These are phyloP conservation scores for Craterocephalus amniculus DNA, from an alignment of 2,797 vertebrate genomes.

Conservation along the genomic window DNA sequence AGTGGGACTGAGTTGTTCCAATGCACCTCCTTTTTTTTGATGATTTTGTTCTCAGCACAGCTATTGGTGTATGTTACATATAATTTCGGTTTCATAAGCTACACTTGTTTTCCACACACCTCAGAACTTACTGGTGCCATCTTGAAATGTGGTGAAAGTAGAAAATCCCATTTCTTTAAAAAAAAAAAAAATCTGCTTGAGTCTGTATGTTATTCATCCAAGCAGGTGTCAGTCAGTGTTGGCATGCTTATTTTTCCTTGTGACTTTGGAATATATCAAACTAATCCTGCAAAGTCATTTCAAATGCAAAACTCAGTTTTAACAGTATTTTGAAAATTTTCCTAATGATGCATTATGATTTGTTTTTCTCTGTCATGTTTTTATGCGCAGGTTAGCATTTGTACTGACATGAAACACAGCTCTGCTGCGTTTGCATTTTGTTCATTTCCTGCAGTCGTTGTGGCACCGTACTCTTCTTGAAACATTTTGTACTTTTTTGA, in stretches of 20 bases:
- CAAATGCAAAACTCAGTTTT: slow-evolving; percentile 36
- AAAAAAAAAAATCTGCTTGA: slow-evolving; percentile 28
- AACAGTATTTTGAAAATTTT: slow-evolving; percentile 67
- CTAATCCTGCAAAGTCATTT: slow-evolving; percentile 8
- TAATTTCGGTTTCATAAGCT: slow-evolving; percentile 72
- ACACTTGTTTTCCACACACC: slow-evolving; percentile 35
- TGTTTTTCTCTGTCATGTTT: slow-evolving; percentile 43
- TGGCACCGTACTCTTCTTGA: slow-evolving; percentile 22
- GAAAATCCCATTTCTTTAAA: slow-evolving; percentile 12
- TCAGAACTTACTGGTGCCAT: slow-evolving; percentile 20
- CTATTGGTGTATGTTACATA: slow-evolving; percentile 42
- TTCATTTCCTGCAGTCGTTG: slow-evolving; percentile 19
- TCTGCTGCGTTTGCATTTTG: background rate
- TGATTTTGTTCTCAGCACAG: slow-evolving; percentile 27
- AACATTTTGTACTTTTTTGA: slow-evolving; percentile 43
- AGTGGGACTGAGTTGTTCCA: slow-evolving; percentile 38
- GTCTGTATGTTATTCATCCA: slow-evolving; percentile 42
- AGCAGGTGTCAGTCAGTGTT: background rate
- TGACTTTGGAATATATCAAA: slow-evolving; percentile 1
- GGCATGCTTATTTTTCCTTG: slow-evolving; percentile 8
- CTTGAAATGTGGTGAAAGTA: slow-evolving; percentile 33
- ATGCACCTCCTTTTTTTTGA: slow-evolving; percentile 18
- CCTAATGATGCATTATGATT: slow-evolving; percentile 38
- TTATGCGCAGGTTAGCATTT: slow-evolving; percentile 23
- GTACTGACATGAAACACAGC: slow-evolving; percentile 30